Percentiles rank a stretch among this genome's conserved stretches.
These are phyloP conservation scores for Anas capensis DNA, from an alignment of 2,797 vertebrate genomes.

Conservation along the genomic window DNA sequence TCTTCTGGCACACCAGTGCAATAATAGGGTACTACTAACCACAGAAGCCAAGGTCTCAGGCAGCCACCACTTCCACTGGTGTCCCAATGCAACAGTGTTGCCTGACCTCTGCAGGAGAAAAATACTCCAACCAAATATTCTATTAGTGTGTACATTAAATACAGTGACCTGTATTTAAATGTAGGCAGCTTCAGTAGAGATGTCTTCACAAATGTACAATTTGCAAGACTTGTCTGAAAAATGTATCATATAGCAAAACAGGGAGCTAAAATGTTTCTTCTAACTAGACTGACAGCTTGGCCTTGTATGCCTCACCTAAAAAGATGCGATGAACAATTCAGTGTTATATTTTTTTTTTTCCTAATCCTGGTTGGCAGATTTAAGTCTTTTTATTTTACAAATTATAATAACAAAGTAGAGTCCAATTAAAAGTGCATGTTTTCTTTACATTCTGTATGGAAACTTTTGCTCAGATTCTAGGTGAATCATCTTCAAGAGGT, in stretches of 20 bases:
- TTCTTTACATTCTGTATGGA: neutral
- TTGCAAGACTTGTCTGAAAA: neutral
- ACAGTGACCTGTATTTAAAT: neutral
- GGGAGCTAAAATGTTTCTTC: neutral
- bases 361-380: neutral
- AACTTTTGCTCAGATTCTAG: slow-evolving; percentile 1
- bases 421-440: neutral
- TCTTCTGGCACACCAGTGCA: neutral
- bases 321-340: neutral
- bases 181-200: neutral
- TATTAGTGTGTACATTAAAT: neutral
- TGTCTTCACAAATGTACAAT: neutral
- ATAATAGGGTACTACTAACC: neutral
- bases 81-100: neutral
- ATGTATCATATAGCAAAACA: neutral
- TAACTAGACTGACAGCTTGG: slow-evolving; percentile 48
- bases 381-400: neutral
- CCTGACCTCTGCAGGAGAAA: neutral
- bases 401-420: neutral
- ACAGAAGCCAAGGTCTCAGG: neutral
- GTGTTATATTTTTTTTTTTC: neutral
- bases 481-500: neutral
- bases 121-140: neutral
- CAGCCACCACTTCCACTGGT: neutral
- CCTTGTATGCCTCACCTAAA: slow-evolving; percentile 18